Evolutionary conservation across 2,113 vertebrate genomes (phyloP), one percentile per base, ranked within the genome.

Genomic region (human (Homo sapiens)): DNA sequence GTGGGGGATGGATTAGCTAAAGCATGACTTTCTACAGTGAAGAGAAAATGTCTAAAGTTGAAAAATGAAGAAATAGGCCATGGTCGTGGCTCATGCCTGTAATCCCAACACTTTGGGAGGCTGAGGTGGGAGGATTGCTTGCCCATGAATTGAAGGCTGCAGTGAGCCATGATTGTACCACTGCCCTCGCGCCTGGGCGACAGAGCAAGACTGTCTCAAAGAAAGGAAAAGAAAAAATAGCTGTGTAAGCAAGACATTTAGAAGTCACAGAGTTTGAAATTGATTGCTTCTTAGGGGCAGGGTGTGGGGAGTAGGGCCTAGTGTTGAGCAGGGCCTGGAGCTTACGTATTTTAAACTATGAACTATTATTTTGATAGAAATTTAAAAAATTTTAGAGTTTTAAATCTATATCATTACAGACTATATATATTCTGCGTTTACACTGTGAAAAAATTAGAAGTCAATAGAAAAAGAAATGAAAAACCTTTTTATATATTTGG

Each of bases 201-300:
- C 27, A 11, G 25, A 61, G 25, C 11, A 61, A 61, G 59, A 30
- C 25, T 30, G 11, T 61, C 59, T 61, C 25, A 23, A 23, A 57
- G 55, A 57, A 57, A 57, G 55, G 55, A 57, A 57, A 93, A 66
- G 27, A 93, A 75, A 73, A 61, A 61, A 30, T 45, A 80, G 45
- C 61, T 86, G 12, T 35, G 66, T 90, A 64, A 95, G 23, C 84
- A 82, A 73, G 27, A 18, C 93, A 38, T 76, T 93, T 90, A 93
- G 59, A 93, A 90, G 87, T 94, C 50, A 94, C 35, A 68, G 35
- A 87, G 40, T 75, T 57, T 94, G 48, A 89, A 89, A 66, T n/a
- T 45, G 52, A 45, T 88, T 61, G 57, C 25, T 81, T 17, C 10
- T 75, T 75, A 2, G 64, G 2, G 22, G 50, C 79, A 75, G 22